Conservation (phyloP, 2,797 vertebrate genomes). For the Gadopsis marmoratus region DNA sequence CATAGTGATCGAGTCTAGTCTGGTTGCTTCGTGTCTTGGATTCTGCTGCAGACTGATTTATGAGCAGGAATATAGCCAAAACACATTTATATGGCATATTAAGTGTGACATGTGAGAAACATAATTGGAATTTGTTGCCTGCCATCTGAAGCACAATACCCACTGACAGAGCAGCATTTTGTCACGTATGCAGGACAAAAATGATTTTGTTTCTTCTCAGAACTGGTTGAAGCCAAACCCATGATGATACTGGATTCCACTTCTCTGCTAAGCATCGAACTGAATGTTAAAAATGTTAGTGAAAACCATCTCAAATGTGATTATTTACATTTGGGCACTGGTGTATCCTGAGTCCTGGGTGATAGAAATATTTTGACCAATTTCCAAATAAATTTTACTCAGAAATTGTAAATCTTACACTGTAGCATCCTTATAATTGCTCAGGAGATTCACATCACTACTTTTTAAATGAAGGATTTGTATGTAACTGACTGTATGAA, state of each 20-base stretch:
- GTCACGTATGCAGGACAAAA: constrained; percentile 23
- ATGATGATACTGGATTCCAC: constrained; percentile 9
- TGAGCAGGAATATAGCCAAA: constrained; percentile 58
- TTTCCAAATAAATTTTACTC: background rate
- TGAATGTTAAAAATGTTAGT: constrained; percentile 4
- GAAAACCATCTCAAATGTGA: constrained; percentile 15
- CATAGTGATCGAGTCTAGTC: constrained; percentile 34
- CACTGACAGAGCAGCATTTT: constrained; percentile 41
- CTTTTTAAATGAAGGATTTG: background rate
- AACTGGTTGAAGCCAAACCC: constrained; percentile 22
- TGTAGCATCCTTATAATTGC: background rate
- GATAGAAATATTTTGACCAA: background rate
- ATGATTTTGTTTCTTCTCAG: constrained; percentile 38
- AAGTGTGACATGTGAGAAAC: constrained; percentile 59
- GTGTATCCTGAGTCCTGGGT: background rate
- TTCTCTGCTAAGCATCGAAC: background rate
- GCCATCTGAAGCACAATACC: constrained; percentile 59
- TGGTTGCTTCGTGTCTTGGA: constrained; percentile 42
- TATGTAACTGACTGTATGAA: background rate
- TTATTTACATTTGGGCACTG: background rate
- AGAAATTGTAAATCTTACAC: background rate
- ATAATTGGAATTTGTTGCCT: constrained; percentile 76
- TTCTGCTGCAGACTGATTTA: constrained; percentile 61
- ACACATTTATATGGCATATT: constrained; percentile 69
- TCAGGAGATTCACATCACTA: background rate